Evolutionary conservation across 2,797 vertebrate species (phyloP), one percentile per base, ranked within the genome.

Genomic region (Tolypeutes matacus): DNA sequence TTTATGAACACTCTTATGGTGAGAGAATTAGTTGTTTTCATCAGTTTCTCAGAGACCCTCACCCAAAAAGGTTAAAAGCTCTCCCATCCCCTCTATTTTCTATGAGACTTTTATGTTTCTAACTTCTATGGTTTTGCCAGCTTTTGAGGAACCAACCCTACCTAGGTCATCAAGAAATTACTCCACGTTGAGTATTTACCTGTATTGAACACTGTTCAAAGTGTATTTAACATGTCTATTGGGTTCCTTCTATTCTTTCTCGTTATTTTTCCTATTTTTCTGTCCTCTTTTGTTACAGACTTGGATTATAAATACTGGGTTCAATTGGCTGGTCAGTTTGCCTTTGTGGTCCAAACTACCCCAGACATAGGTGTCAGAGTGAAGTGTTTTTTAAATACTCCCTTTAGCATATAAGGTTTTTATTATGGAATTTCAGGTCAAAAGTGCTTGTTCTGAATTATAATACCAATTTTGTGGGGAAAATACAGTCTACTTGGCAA

Each of bases 231-330:
- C 80, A 8, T 39, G 46, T 91, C 69, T 81, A 2, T 82, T 93
- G 42, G 51, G 56, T 67, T 25, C 64, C 23, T 83, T 83, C 58
- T 49, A 86, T 69, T 85, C 53, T 94, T 89, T 14, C 1, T 58
- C 85, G 23, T 76, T 95, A 17, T 92, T 89, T 93, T 95, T 69
- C 73, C 5, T 73, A 4, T 91, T 75, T 90, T 62, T 87, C 69
- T 93, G 75, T 80, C 53, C 82, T 78, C 87, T 91, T 91, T 72
- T 65, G 65, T 92, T 86, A 25, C 23, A 93, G 31, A 94, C 75
- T 36, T 83, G 65, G 70, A 73, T 84, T 5, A 2, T 90, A 77
- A 93, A 89, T 86, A 86, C 21, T 82, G 15, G 31, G 67, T 58
- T 90, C 27, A 39, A 64, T 2, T 51, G 60, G 72, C 64, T 93